phyloP scores from a whole-genome alignment of 1,140 invertebrate species.

The Brachionus sp. region DNA sequence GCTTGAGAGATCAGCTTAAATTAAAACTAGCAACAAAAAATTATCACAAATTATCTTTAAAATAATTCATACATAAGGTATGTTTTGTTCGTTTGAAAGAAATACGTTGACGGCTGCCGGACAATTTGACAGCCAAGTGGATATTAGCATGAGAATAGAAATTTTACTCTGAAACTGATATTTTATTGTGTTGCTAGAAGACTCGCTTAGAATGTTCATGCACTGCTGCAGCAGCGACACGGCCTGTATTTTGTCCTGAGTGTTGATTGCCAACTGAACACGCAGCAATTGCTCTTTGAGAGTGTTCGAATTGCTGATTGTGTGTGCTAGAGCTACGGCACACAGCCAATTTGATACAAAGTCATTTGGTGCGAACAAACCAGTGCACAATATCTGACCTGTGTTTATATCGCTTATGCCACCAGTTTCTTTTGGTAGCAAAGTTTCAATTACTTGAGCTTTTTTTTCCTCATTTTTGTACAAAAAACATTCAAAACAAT shows the following conservation, averaged over 20 bases:
- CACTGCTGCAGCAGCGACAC: slow-evolving; percentile 84
- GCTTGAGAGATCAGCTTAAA: slow-evolving; percentile 59
- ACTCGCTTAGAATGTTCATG: slow-evolving; percentile 73
- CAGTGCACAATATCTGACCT: slow-evolving; percentile 88
- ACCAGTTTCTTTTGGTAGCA: slow-evolving; percentile 50
- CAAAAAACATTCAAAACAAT: slow-evolving; percentile 93
- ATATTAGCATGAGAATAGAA: slow-evolving; percentile 82
- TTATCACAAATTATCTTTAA: background rate
- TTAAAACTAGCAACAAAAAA: background rate
- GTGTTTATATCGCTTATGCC: slow-evolving; percentile 58
- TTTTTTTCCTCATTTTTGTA: slow-evolving; percentile 76
- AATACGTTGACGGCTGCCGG: slow-evolving; percentile 77
- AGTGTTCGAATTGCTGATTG: slow-evolving; percentile 81
- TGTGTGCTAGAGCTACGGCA: slow-evolving; percentile 81
- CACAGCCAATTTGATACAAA: slow-evolving; percentile 96
- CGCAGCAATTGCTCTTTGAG: slow-evolving; percentile 84
- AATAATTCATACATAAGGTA: slow-evolving; percentile 68
- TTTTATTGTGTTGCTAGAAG: slow-evolving; percentile 52
- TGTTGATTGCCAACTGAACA: slow-evolving; percentile 71
- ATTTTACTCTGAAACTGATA: slow-evolving; percentile 82
- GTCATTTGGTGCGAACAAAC: slow-evolving; percentile 79
- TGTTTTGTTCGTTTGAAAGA: slow-evolving; percentile 74
- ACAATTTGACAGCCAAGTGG: slow-evolving; percentile 82
- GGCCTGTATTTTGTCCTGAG: slow-evolving; percentile 74
- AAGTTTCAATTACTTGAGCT: background rate